Conservation (phyloP, 64 coral and sea anemone genomes). For the Stichodactyla helianthus region DNA sequence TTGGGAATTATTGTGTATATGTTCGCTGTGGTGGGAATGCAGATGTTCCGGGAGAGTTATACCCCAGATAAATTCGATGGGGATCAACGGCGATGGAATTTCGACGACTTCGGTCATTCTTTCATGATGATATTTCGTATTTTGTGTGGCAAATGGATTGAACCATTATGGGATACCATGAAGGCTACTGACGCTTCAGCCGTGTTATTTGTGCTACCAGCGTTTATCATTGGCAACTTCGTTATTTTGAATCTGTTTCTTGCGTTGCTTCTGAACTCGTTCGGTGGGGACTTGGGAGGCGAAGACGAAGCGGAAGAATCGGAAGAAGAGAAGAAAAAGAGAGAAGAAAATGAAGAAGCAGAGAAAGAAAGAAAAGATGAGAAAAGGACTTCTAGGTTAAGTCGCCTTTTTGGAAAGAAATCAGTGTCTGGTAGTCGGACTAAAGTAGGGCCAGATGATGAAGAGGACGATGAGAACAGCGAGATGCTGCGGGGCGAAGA, state of each 20-base stretch:
- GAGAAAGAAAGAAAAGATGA: slow-evolving; percentile 25
- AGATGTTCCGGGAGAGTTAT: slow-evolving; percentile 57
- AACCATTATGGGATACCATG: slow-evolving; percentile 96
- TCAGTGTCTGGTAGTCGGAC: slow-evolving; percentile 35
- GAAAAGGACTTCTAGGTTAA: not conserved
- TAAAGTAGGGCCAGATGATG: slow-evolving; percentile 59
- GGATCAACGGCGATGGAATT: slow-evolving; percentile 74
- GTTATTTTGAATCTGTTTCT: slow-evolving; percentile 97
- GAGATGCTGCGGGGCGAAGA: slow-evolving; percentile 15
- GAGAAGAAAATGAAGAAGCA: slow-evolving; percentile 70
- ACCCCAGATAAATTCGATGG: not conserved
- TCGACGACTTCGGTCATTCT: slow-evolving; percentile 82
- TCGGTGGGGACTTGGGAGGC: slow-evolving; percentile 56
- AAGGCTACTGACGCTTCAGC: slow-evolving; percentile 35
- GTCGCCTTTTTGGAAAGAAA: slow-evolving; percentile 26
- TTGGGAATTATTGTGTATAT: slow-evolving; percentile 91
- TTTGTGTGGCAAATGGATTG: slow-evolving; percentile 98
- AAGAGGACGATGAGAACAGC: slow-evolving; percentile 25
- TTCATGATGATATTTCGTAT: slow-evolving; percentile 99
- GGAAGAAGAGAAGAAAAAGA: slow-evolving; percentile 83
- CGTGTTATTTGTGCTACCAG: slow-evolving; percentile 79
- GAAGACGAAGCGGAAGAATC: slow-evolving; percentile 68
- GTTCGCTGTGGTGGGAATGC: slow-evolving; percentile 96
- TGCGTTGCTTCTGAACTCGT: slow-evolving; percentile 92
- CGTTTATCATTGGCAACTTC: slow-evolving; percentile 91